Evolutionary conservation across 1,140 invertebrate species (phyloP).

Genomic region (Drosophila parabipectinata): DNA sequence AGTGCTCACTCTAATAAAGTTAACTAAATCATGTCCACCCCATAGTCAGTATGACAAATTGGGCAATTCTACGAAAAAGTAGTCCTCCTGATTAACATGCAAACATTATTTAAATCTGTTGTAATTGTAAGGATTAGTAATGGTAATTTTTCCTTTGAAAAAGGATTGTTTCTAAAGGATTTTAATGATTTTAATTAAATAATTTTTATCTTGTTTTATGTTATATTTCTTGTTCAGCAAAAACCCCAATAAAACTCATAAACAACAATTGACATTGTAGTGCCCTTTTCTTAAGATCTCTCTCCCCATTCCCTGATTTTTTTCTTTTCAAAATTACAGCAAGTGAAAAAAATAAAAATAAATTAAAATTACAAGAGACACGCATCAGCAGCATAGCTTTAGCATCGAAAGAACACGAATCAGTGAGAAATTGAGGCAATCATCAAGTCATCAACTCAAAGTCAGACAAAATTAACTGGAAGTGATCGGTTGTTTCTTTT

Average conservation of each 20-base stretch:
- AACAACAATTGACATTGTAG: slow-evolving; percentile 46
- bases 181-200: too few relatives aligned
- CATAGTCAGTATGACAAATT: slow-evolving; percentile 14
- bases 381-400: slow-evolving; percentile 16
- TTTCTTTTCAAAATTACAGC: slow-evolving; percentile 16
- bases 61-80: slow-evolving; percentile 12
- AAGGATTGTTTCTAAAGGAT: too few relatives aligned
- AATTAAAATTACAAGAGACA: slow-evolving; percentile 38
- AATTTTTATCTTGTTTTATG: too few relatives aligned
- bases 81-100: background rate
- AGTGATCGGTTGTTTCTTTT: slow-evolving; percentile 20
- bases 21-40: slow-evolving; percentile 8
- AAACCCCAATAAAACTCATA: background rate
- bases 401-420: slow-evolving; percentile 4
- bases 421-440: slow-evolving; percentile 27
- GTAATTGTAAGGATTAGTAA: background rate
- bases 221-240: too few relatives aligned
- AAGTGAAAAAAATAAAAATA: slow-evolving; percentile 9
- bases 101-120: background rate
- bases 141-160: background rate
- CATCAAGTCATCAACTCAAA: slow-evolving; percentile 24
- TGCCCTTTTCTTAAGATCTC: slow-evolving; percentile 30
- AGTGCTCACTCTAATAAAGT: slow-evolving; percentile 21
- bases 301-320: slow-evolving; percentile 10
- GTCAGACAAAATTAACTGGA: slow-evolving; percentile 22